Conservation (phyloP, 2,888 invertebrate genomes). For the Harpalus rufipes region DNA sequence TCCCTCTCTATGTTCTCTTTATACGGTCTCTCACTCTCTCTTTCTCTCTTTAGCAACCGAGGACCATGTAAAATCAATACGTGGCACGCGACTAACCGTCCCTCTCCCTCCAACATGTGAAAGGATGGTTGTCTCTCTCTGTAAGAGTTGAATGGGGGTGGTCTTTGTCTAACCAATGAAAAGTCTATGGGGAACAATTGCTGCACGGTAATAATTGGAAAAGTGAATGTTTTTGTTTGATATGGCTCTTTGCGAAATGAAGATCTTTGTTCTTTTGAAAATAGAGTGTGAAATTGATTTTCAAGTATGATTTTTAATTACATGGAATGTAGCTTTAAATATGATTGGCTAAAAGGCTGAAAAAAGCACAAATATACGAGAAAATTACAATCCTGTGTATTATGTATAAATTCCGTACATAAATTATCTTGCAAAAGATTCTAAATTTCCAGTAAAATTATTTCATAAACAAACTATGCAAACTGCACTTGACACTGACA, state of each 20-base stretch:
- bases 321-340: conserved; percentile 22
- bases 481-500: no score
- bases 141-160: not conserved
- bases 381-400: no score
- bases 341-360: not conserved
- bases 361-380: not conserved
- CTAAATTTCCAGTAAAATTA: no score
- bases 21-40: not conserved
- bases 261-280: conserved; percentile 28
- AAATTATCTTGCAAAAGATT: no score
- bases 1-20: not conserved
- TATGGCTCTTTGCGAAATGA: conserved; percentile 39
- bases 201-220: conserved; percentile 51
- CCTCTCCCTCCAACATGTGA: conserved; percentile 8
- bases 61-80: conserved; percentile 56
- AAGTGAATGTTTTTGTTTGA: conserved; percentile 61
- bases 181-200: conserved; percentile 53
- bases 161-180: conserved; percentile 21
- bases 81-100: conserved; percentile 49
- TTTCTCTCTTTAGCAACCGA: conserved; percentile 38
- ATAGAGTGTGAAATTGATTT: conserved; percentile 39
- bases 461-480: no score
- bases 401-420: no score
- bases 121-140: conserved; percentile 8
- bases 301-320: conserved; percentile 34